These are phyloP conservation scores for Tyria jacobaeae DNA, from an alignment of 2,888 invertebrate genomes.

Conservation along the genomic window DNA sequence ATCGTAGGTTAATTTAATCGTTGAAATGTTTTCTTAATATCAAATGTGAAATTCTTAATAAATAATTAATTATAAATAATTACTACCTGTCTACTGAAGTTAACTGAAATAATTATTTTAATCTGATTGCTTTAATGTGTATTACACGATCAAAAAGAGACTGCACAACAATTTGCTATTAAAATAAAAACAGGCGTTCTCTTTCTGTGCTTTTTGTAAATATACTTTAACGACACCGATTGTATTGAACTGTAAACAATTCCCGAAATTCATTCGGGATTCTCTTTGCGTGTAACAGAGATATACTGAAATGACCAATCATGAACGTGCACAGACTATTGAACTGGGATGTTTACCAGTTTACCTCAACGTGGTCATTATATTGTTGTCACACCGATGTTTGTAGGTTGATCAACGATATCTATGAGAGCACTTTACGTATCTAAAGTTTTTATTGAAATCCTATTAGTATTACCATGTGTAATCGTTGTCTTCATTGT, in stretches of 20 bases:
- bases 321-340: conserved; percentile 74
- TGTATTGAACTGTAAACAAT: conserved; percentile 72
- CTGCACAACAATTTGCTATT: conserved; percentile 45
- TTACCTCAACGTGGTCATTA: conserved; percentile 58
- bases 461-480: conserved; percentile 8
- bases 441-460: conserved; percentile 26
- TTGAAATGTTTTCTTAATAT: no score
- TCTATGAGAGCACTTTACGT: conserved; percentile 39
- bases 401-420: conserved; percentile 33
- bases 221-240: conserved; percentile 57
- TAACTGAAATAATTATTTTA: background rate
- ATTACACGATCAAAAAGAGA: background rate
- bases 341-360: conserved; percentile 70
- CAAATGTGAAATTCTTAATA: no score
- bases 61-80: background rate
- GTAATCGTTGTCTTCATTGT: background rate
- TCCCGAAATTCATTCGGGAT: conserved; percentile 78
- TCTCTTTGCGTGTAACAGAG: conserved; percentile 76
- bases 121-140: background rate
- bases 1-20: no score
- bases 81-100: background rate
- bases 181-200: conserved; percentile 50
- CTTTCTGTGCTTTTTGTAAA: conserved; percentile 50
- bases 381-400: conserved; percentile 63
- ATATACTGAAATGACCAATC: conserved; percentile 85